Evolutionary conservation across 2,888 invertebrate species (phyloP), one percentile per base, ranked within the genome.

Genomic region (Nephrotoma appendiculata): DNA sequence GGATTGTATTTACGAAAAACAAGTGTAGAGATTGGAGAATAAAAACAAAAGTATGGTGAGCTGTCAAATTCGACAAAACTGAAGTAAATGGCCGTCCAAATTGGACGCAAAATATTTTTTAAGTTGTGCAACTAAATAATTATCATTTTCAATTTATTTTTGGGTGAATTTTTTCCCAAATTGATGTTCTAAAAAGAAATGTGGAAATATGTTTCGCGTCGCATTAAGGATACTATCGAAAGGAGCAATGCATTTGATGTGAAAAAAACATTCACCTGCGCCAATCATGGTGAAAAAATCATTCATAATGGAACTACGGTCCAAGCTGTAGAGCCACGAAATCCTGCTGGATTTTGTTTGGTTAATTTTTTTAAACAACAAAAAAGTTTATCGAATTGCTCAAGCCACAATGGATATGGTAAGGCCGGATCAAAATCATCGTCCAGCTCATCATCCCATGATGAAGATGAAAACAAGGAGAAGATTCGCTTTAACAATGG

Each of bases 171-270:
- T 11, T 31, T 44, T 44, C 15, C 31, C 15, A 31, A 44, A 85
- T 71, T 71, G 71, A 71, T 71, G 71, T 71, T 71, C 71, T 71
- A 71, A 31, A 19, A 86, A 88, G 91, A 88, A 88, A 93, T 93
- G 93, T 93, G 93, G 93, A 93, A 93, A 90, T 93, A 92, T 92
- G 92, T 93, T 86, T 91, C 93, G 43, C 92, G 93, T 48, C 92
- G 93, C 86, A 90, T 93, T 86, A 91, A 92, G 89, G 93, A 93
- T 88, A 92, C 92, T 44, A 90, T 93, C 88, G 93, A 93, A 88
- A 91, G 92, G 89, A 91, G 92, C 89, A 92, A 92, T 89, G 92
- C 92, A 89, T 92, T 93, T 88, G 93, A 93, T 89, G 92, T 92
- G 90, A 91, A 92, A 71, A 91, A 92, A 88, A 91, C 92, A 86